These are phyloP conservation scores for Turritopsis rubra DNA, from an alignment of 30 jellyfish, hydroid and myxozoan genomes.

Conservation along the genomic window DNA sequence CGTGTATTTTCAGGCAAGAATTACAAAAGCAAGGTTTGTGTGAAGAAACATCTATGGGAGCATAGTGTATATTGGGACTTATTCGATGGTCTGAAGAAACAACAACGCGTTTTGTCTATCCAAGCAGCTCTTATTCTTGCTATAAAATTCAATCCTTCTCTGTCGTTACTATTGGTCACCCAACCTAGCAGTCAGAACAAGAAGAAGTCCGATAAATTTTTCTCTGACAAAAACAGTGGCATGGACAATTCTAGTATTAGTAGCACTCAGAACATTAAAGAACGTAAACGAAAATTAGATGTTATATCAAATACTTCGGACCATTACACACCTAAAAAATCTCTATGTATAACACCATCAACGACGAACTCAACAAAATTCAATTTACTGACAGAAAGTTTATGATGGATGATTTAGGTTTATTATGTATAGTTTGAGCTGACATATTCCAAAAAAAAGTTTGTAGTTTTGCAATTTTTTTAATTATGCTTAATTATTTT, in stretches of 20 bases:
- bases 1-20: constrained; percentile 72
- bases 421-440: not conserved
- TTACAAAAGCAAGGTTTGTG: constrained; percentile 94
- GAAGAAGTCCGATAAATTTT: constrained; percentile 48
- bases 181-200: constrained; percentile 68
- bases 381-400: not conserved
- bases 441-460: not conserved
- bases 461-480: not conserved
- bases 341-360: not conserved
- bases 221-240: not conserved
- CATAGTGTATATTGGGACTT: constrained; percentile 95
- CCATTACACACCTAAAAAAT: not conserved
- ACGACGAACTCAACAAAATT: not conserved
- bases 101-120: constrained; percentile 89
- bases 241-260: not conserved
- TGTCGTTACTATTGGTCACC: constrained; percentile 76
- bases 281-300: constrained; percentile 6
- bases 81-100: constrained; percentile 92
- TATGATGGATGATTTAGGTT: not conserved
- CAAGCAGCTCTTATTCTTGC: constrained; percentile 93
- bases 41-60: constrained; percentile 93
- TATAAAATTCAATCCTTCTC: constrained; percentile 78
- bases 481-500: not conserved
- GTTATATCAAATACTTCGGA: not conserved
- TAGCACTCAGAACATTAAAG: too few species aligned